A percentile compares a stretch with the other conserved stretches of the same genome.
Conservation (phyloP, 2,797 vertebrate genomes). For the Danio aesculapii region DNA sequence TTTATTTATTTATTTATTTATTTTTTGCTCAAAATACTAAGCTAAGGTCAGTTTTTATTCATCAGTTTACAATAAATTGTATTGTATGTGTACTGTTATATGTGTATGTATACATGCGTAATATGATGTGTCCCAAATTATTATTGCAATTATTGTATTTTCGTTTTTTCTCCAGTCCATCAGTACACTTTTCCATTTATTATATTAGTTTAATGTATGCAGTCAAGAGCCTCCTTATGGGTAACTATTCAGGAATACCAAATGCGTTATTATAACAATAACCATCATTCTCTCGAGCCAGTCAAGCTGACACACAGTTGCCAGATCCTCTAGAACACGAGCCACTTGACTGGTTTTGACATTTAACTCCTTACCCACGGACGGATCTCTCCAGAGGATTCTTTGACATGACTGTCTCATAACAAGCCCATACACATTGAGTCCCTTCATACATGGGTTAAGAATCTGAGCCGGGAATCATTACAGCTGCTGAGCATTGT, state of each 20-base stretch:
- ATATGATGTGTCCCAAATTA: too few relatives aligned
- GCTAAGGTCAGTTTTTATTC: too few relatives aligned
- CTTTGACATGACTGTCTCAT: slow-evolving; percentile 32
- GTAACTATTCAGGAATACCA: slow-evolving; percentile 15
- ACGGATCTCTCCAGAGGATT: slow-evolving; percentile 27
- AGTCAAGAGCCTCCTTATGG: not conserved
- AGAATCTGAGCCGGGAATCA: slow-evolving; percentile 28
- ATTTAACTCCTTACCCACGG: slow-evolving; percentile 41
- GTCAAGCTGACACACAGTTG: slow-evolving; percentile 9
- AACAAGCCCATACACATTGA: slow-evolving; percentile 21
- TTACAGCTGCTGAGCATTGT: slow-evolving; percentile 40
- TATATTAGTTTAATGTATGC: not conserved
- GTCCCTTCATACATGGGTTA: not conserved
- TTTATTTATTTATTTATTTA: too few relatives aligned
- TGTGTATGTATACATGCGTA: too few relatives aligned
- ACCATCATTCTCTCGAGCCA: not conserved
- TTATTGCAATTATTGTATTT: too few relatives aligned
- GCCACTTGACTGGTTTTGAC: slow-evolving; percentile 51
- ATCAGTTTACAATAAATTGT: too few relatives aligned
- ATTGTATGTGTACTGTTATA: too few relatives aligned
- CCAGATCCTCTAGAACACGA: slow-evolving; percentile 7
- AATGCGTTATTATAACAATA: slow-evolving; percentile 12
- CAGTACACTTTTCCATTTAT: not conserved
- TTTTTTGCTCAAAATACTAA: too few relatives aligned
- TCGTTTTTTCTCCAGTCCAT: too few relatives aligned